Percentiles rank a stretch among this genome's conserved stretches.
These are phyloP conservation scores for Leuctra nigra DNA, from an alignment of 2,888 invertebrate species.

Conservation along the genomic window DNA sequence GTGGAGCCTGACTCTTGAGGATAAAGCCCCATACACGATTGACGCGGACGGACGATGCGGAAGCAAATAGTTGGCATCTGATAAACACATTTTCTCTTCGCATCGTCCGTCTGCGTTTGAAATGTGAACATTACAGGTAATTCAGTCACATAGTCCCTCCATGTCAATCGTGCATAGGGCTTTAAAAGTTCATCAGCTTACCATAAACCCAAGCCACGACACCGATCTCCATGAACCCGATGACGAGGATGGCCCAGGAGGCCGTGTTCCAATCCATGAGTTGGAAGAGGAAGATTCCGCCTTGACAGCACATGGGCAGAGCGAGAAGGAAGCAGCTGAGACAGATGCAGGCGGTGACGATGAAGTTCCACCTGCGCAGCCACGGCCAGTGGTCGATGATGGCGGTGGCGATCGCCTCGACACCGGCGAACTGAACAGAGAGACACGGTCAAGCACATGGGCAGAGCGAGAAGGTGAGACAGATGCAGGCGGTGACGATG, in stretches of 20 bases:
- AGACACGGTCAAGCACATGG: conserved; percentile 77
- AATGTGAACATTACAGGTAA: too few relatives aligned
- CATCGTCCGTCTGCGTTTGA: too few relatives aligned
- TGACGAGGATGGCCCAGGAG: conserved; percentile 65
- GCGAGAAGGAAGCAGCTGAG: conserved; percentile 58
- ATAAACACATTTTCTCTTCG: too few relatives aligned
- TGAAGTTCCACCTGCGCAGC: conserved; percentile 44
- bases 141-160: too few relatives aligned
- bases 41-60: too few relatives aligned
- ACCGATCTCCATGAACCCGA: conserved; percentile 60
- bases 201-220: conserved; percentile 66
- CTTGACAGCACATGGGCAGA: conserved; percentile 67
- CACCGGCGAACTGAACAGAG: conserved; percentile 59
- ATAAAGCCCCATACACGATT: too few relatives aligned
- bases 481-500: conserved; percentile 57
- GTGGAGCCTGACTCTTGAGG: too few relatives aligned
- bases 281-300: conserved; percentile 66
- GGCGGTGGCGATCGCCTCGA: conserved; percentile 62
- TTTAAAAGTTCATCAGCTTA: too few relatives aligned
- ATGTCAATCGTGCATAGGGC: too few relatives aligned
- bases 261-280: conserved; percentile 71
- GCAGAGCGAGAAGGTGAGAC: conserved; percentile 56
- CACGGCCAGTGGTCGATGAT: conserved; percentile 60
- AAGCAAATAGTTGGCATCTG: too few relatives aligned
- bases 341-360: conserved; percentile 60